Percentiles rank a stretch among this genome's conserved stretches.
These are phyloP conservation scores for Hoplodrina blanda DNA, from an alignment of 2,888 invertebrate species.

Conservation along the genomic window DNA sequence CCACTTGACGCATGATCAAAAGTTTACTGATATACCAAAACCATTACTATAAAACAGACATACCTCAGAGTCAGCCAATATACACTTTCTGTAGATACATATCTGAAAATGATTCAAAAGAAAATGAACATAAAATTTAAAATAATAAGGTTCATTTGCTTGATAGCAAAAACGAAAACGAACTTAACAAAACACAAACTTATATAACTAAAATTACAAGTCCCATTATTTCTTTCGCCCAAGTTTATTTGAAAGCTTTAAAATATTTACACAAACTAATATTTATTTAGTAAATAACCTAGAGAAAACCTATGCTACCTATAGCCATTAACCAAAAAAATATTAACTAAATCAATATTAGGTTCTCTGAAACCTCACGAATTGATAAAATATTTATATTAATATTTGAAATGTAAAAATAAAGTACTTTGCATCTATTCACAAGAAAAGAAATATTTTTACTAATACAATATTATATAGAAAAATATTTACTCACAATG, in stretches of 20 bases:
- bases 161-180: no score
- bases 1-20: background rate
- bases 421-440: slow-evolving; percentile 38
- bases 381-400: slow-evolving; percentile 11
- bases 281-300: slow-evolving; percentile 47
- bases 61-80: slow-evolving; percentile 10
- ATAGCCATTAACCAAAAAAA: slow-evolving; percentile 44
- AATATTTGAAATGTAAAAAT: slow-evolving; percentile 23
- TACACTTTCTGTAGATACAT: background rate
- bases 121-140: slow-evolving; percentile 10
- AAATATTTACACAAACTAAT: slow-evolving; percentile 61
- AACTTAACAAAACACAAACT: slow-evolving; percentile 19
- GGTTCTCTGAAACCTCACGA: slow-evolving; percentile 20
- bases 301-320: slow-evolving; percentile 51
- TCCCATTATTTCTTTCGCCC: slow-evolving; percentile 53
- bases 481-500: slow-evolving; percentile 22
- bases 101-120: slow-evolving; percentile 22
- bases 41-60: slow-evolving; percentile 7
- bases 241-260: slow-evolving; percentile 63
- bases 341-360: slow-evolving; percentile 26
- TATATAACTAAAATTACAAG: slow-evolving; percentile 54
- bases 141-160: background rate
- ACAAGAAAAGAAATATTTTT: slow-evolving; percentile 23
- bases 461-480: slow-evolving; percentile 11
- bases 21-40: slow-evolving; percentile 1